Conservation (phyloP, 2,113 vertebrate genomes). For the Ceuthmochares aereus region DNA sequence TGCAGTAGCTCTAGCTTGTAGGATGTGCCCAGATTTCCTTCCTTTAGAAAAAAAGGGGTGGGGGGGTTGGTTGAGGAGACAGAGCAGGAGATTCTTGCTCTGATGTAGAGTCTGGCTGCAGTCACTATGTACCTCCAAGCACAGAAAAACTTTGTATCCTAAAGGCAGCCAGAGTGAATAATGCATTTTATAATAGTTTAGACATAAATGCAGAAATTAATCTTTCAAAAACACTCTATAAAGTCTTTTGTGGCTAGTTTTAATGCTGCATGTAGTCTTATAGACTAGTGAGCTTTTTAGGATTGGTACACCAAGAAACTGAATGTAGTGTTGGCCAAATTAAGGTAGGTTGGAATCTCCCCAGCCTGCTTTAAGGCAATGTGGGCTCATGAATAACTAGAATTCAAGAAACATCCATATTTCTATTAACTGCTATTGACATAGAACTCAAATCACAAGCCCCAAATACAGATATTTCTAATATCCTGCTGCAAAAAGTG, state of each 20-base stretch:
- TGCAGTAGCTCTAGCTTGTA: neutral
- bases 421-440: neutral
- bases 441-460: neutral
- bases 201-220: neutral
- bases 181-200: neutral
- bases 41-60: neutral
- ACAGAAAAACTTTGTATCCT: neutral
- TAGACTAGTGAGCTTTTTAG: neutral
- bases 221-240: neutral
- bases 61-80: no score
- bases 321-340: neutral
- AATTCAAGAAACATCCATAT: neutral
- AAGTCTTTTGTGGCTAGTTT: neutral
- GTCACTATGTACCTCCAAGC: neutral
- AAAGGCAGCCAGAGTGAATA: neutral
- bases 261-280: neutral
- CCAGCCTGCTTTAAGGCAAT: neutral
- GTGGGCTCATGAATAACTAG: neutral
- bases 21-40: neutral
- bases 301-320: neutral
- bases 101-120: neutral
- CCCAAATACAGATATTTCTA: neutral
- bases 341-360: neutral
- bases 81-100: neutral
- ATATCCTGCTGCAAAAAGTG: neutral